Evolutionary conservation across 2,797 vertebrate species (phyloP), one percentile per base, ranked within the genome.

Genomic region (Pipistrellus kuhlii): DNA sequence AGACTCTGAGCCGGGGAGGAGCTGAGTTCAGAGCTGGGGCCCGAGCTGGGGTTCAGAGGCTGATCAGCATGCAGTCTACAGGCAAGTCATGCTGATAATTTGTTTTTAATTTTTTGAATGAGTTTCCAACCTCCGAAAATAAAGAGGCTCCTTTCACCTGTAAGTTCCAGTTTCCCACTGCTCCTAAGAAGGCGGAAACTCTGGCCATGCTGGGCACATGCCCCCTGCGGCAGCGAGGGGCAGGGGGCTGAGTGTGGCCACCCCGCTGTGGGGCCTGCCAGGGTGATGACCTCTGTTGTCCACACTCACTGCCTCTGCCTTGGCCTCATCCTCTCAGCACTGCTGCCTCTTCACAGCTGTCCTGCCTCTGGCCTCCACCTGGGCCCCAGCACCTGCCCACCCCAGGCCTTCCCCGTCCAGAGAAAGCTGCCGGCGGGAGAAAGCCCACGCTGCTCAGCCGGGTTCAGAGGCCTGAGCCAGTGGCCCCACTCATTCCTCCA

Each of bases 221-320:
- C 5, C 57, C 1, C 15, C 5, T 12, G 17, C 6, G 9, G 20
- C 30, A 2, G 5, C 0, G 6, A 41, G 1, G 51, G 68, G 53
- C 55, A 57, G 55, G 66, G 44, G 35, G 53, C 32, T 25, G 32
- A 59, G 14, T 14, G n/a, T 5, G 72, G 85, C 38, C 13, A 6
- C 9, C 35, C 59, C 8, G 51, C 57, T 1, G 17, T 7, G 4
- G 44, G 64, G n/a, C 23, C 48, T 3, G 11, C 41, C 23, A 9
- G 38, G 66, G 6, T 66, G 46, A 14, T 20, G 27, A 21, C 66
- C 15, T 72, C 82, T 57, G 77, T 38, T 30, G 7, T 62, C 83
- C 55, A 21, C 1, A 14, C 20, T 78, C 85, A 4, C 38, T 75
- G 38, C 73, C 46, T 62, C 78, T 59, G 17, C 25, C 27, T 68